Base-by-base conservation (phyloP, 2,888 invertebrate species). In the Platycheirus rosarum region DNA sequence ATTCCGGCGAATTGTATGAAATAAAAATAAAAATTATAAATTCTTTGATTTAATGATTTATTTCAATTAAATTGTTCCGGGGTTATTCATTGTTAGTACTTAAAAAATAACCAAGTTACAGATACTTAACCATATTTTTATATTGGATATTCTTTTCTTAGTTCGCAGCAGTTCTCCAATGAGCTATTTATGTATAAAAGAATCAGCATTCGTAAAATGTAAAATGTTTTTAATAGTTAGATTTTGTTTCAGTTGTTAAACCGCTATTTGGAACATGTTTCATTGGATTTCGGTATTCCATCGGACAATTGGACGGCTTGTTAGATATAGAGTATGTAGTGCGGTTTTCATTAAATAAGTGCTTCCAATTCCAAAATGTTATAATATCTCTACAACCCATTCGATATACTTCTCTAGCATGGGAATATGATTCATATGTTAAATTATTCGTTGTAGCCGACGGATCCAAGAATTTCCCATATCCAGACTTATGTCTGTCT, bases 341-440 rank as follows among this genome's bases (percentile, higher is more conserved):
- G 4, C 29, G 11, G 7, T 16, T 29, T 3, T 29, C 42, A 11
- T 26, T 37, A 7, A 62, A 66, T 8, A 48, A 51, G 13, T 68
- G 48, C 3, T 18, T 35, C 90, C 90, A 90, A 71, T 89, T 90
- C 89, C 90, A 90, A 73, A 86, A 88, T 8, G 89, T 90, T 18
- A 90, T 87, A 42, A 86, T 87, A 63, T 90, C 89, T 1, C 87
- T 86, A 0, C 86, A 85, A 0, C 86, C 87, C 16, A 89, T 84
- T 7, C 87, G 85, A 0, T 2, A 13, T 63, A 85, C 49, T 26
- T 87, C 85, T 0, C 86, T 82, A 2, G 87, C 84, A 42, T n/a
- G n/a, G n/a, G n/a, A n/a, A n/a, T 85, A 86, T 2, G 84, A 70
- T 0, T 86, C 85, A 84, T 87, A 89, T 2, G 86, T 84, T 1